Evolutionary conservation across 2,888 invertebrate species (phyloP), one percentile per base, ranked within the genome.

Genomic region (Aphidoletes aphidimyza): DNA sequence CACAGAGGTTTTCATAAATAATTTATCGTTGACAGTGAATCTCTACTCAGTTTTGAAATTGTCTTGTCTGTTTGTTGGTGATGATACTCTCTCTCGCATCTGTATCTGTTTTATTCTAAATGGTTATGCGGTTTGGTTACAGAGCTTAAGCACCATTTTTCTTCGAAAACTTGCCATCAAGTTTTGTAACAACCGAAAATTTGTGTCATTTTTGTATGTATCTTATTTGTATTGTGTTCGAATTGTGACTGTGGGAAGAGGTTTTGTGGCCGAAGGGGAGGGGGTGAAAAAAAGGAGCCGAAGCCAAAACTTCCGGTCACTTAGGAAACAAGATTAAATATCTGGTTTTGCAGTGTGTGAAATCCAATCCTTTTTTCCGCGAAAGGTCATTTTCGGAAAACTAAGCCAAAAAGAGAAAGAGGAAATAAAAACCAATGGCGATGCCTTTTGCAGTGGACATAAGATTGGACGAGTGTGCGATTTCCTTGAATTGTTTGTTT

Each of bases 1-100:
- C 54, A 54, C 39, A n/a, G 54, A 54, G 26, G n/a, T n/a, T n/a
- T n/a, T n/a, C 54, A 54, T 22, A 54, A 54, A 54, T 54, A 22
- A 22, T 26, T 54, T 54, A 54, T 54, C 54, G 2, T 54, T 54
- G 54, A 54, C 54, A 54, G 54, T 22, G 22, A 54, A 54, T 54
- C 54, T 54, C 54, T 26, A 26, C 22, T 54, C 11, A 2, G 5
- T 6, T 26, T 3, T 54, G 54, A 54, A n/a, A 22, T 54, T 54
- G 54, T 54, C 54, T 54, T 54, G 26, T 26, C 22, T 26, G n/a
- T 54, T 22, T 54, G 26, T 22, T 3, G 54, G n/a, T 54, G 22
- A n/a, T n/a, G n/a, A n/a, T n/a, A n/a, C n/a, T 54, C 54, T 47
- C n/a, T 2, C 5, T 26, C 3, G 54, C 54, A 54, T 54, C 9